Evolutionary conservation across 2,113 vertebrate species (phyloP).

Genomic region (Microcebus jonahi): DNA sequence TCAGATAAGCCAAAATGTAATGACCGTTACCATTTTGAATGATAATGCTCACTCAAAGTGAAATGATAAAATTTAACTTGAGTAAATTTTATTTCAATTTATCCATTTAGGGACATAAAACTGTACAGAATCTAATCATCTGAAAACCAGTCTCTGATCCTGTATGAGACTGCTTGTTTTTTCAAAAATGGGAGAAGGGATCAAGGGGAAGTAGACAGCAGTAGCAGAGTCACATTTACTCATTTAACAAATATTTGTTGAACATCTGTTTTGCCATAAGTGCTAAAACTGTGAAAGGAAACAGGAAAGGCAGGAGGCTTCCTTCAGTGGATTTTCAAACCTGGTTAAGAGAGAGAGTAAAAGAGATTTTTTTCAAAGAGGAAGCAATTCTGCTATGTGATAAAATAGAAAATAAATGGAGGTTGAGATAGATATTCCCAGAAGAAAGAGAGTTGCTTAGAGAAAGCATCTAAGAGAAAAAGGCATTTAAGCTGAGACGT

Average conservation of each 20-base stretch:
- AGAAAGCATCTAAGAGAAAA: neutral
- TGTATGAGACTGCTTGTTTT: neutral
- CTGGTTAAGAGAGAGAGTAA: neutral
- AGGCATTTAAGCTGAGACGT: neutral
- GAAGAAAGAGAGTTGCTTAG: neutral
- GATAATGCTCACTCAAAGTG: neutral
- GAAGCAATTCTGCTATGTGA: neutral
- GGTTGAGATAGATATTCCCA: neutral
- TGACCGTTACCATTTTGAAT: neutral
- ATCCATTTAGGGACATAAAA: neutral
- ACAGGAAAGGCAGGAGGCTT: neutral
- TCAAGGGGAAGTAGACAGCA: neutral
- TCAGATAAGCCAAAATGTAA: neutral
- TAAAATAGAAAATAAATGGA: neutral
- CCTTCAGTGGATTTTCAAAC: neutral
- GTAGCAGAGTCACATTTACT: neutral
- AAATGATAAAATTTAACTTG: neutral
- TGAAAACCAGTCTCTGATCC: neutral
- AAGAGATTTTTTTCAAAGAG: neutral
- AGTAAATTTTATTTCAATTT: neutral
- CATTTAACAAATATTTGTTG: neutral
- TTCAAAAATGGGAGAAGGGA: neutral
- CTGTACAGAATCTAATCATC: neutral
- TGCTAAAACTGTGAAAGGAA: neutral
- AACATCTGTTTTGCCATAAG: neutral